Evolutionary conservation across 2,888 invertebrate species (phyloP), one percentile per base, ranked within the genome.

Genomic region (Atethmia centrago): DNA sequence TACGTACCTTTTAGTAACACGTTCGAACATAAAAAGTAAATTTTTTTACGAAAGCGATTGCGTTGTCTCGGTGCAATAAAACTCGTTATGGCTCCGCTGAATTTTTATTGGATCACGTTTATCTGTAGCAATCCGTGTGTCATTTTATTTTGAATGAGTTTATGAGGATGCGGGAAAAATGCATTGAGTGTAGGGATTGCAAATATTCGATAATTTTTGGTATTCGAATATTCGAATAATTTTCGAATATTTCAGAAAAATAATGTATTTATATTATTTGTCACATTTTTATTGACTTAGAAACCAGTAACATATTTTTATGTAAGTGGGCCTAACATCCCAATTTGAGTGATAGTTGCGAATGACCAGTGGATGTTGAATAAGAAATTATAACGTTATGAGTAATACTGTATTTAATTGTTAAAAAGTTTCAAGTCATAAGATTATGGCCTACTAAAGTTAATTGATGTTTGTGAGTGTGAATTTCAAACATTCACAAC

Each of bases 21-120:
- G 88, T 90, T 71, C 77, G 77, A 77, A 83, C 87, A 86, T 91
- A 88, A 91, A 91, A 84, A 51, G 82, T 82, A 76, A 80, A 77
- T 89, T 89, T 89, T 90, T 88, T 84, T 79, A 85, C 74, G 55
- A 84, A 83, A 86, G 86, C 80, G 84, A 84, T 85, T 86, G 83
- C 80, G 74, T 80, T 79, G 85, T 82, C 84, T 86, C 87, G 74
- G 79, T 83, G 85, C 75, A 85, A 71, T 87, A 80, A 82, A 86
- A 19, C 63, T 73, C 56, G 82, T 82, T 80, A 80, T 78, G 59
- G 58, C 72, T 67, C 77, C 74, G 63, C 81, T 75, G 77, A 77
- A 79, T 73, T 86, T 89, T 88, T 84, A 88, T 88, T 87, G 80
- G 81, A 81, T 86, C 88, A 89, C 88, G 88, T 89, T 84, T 66